Evolutionary conservation across 2,888 invertebrate genomes (phyloP).

Genomic region (Polydrusus cervinus): DNA sequence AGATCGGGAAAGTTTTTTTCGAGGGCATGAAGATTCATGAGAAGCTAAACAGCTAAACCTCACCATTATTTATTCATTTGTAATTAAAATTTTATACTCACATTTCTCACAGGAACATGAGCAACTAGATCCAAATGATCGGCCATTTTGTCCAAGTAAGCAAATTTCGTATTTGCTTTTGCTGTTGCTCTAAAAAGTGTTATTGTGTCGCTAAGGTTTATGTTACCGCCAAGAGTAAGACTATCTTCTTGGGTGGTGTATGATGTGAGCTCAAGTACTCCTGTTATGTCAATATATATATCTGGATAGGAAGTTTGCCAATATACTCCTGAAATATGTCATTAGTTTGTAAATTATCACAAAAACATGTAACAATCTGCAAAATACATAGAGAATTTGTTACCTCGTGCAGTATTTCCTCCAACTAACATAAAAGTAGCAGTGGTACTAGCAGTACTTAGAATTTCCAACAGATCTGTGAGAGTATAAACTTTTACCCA

Average conservation of each 20-base stretch:
- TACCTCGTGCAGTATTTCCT: conserved; percentile 86
- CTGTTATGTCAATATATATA: conserved; percentile 78
- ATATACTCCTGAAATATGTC: conserved; percentile 60
- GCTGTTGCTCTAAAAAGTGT: conserved; percentile 71
- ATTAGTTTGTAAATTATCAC: too few relatives aligned
- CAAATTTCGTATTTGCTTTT: conserved; percentile 72
- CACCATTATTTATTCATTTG: too few relatives aligned
- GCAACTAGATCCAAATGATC: conserved; percentile 82
- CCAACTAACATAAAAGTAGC: conserved; percentile 76
- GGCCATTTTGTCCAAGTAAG: conserved; percentile 74
- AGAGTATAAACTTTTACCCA: conserved; percentile 77
- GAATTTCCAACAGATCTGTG: conserved; percentile 74
- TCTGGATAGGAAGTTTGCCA: conserved; percentile 61
- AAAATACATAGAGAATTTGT: too few relatives aligned
- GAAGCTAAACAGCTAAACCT: too few relatives aligned
- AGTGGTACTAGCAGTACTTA: conserved; percentile 63
- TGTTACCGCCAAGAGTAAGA: conserved; percentile 77
- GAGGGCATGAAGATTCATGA: too few relatives aligned
- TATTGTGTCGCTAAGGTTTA: conserved; percentile 75
- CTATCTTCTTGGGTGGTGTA: conserved; percentile 69
- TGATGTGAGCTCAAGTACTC: conserved; percentile 75
- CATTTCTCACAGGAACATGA: conserved; percentile 82
- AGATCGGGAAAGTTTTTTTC: too few relatives aligned
- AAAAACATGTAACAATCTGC: too few relatives aligned
- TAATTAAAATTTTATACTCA: conserved; percentile 70